Percentiles rank a stretch among this genome's conserved stretches.
phyloP scores from a whole-genome alignment of 2,888 invertebrate species.

The Lottia scabra region DNA sequence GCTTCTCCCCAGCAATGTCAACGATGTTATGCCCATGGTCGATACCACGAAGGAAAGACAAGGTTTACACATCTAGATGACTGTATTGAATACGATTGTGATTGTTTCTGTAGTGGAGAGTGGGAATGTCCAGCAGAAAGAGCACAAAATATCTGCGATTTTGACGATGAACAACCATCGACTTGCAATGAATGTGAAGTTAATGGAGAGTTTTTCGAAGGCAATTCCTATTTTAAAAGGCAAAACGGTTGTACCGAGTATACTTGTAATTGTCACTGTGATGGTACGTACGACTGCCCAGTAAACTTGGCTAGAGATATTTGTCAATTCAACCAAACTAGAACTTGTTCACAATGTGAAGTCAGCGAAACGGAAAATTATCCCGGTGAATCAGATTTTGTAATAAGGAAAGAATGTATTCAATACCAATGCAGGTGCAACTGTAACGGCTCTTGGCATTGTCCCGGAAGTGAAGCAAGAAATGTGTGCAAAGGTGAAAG shows the following conservation, averaged over 20 bases:
- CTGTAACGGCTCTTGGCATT: conserved; percentile 58
- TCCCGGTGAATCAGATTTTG: conserved; percentile 46
- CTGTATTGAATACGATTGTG: conserved; percentile 52
- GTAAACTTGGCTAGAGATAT: conserved; percentile 34
- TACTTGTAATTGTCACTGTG: conserved; percentile 50
- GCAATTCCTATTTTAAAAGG: conserved; percentile 35
- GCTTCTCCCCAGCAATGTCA: conserved; percentile 27
- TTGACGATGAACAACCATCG: conserved; percentile 26
- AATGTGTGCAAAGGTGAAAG: conserved; percentile 36
- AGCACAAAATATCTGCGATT: conserved; percentile 37
- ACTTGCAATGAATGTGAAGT: conserved; percentile 45
- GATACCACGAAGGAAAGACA: conserved; percentile 39
- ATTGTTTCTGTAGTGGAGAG: conserved; percentile 49
- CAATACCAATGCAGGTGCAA: conserved; percentile 53
- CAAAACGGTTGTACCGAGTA: conserved; percentile 44
- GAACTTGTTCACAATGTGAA: conserved; percentile 23
- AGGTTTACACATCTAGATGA: conserved; percentile 43
- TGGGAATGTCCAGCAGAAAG: conserved; percentile 48
- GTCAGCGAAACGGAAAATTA: conserved; percentile 29
- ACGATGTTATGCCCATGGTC: conserved; percentile 44
- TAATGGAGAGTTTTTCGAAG: conserved; percentile 29
- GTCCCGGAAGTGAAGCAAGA: conserved; percentile 46
- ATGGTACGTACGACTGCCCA: conserved; percentile 55
- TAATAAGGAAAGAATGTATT: conserved; percentile 46
- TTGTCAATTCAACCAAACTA: conserved; percentile 27